A percentile compares a stretch with the other conserved stretches of the same genome.
phyloP scores from a whole-genome alignment of 2,888 invertebrate species.

The Ectemnius lituratus region DNA sequence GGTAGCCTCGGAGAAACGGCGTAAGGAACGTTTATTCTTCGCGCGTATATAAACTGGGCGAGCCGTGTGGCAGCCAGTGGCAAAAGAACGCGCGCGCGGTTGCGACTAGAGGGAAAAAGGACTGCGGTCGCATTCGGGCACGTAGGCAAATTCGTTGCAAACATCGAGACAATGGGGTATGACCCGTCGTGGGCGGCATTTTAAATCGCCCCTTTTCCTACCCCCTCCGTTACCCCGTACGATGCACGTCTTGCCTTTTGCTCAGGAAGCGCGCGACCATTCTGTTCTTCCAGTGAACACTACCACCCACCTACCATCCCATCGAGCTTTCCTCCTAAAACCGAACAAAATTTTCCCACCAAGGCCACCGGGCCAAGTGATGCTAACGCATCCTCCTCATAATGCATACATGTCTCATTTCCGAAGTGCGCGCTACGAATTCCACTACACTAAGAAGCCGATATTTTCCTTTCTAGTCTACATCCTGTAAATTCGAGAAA shows the following conservation, averaged over 20 bases:
- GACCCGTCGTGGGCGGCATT: slow-evolving; percentile 63
- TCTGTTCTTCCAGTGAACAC: neutral
- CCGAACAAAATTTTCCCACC: too few relatives aligned
- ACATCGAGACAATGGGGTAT: slow-evolving; percentile 66
- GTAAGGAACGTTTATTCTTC: slow-evolving; percentile 66
- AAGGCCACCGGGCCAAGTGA: too few relatives aligned
- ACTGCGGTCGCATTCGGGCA: slow-evolving; percentile 64
- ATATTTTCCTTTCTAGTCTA: too few relatives aligned
- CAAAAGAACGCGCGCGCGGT: slow-evolving; percentile 40
- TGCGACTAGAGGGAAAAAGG: slow-evolving; percentile 47
- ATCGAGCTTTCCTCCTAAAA: neutral
- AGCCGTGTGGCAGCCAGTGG: slow-evolving; percentile 2
- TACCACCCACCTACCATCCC: slow-evolving; percentile 4
- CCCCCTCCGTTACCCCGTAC: neutral
- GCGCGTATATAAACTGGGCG: slow-evolving; percentile 66
- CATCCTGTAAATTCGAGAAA: too few relatives aligned
- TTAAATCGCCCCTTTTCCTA: slow-evolving; percentile 58
- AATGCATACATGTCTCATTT: neutral
- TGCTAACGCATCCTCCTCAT: neutral
- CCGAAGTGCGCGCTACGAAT: too few relatives aligned
- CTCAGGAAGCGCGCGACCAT: slow-evolving; percentile 10
- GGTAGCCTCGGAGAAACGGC: slow-evolving; percentile 46
- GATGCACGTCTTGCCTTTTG: slow-evolving; percentile 47
- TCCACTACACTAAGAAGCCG: too few relatives aligned
- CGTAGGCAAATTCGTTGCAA: slow-evolving; percentile 73